Percentiles rank a stretch among this genome's conserved stretches.
phyloP scores from a whole-genome alignment of 2,113 vertebrate genomes.

The Rhombomys opimus region DNA sequence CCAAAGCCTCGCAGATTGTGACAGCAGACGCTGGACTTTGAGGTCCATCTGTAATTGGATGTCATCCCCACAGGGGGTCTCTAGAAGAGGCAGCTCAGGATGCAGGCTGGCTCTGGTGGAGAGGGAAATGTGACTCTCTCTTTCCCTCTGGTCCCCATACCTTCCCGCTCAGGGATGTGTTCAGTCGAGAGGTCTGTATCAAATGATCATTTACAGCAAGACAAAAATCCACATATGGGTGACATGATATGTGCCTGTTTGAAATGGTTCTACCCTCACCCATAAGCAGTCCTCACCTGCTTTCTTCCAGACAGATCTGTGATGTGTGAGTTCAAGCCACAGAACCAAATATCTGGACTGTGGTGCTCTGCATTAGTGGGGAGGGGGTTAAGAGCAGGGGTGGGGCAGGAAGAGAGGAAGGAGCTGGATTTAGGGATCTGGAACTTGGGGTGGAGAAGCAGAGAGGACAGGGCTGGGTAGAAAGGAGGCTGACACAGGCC shows the following conservation, averaged over 20 bases:
- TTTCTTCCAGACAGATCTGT: neutral
- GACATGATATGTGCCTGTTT: neutral
- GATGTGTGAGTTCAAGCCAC: neutral
- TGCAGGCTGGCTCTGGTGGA: neutral
- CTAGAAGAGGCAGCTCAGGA: neutral
- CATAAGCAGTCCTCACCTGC: accelerated
- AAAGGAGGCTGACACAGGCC: accelerated
- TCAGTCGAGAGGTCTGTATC: conserved; percentile 67
- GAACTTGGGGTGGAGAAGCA: neutral
- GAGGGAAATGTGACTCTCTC: conserved; percentile 62
- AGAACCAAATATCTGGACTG: neutral
- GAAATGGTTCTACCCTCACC: neutral
- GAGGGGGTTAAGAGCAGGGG: accelerated
- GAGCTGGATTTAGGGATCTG: neutral
- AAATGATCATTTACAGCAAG: conserved; percentile 54
- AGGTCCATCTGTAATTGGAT: conserved; percentile 72
- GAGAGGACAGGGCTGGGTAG: accelerated
- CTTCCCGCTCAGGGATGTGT: conserved; percentile 10
- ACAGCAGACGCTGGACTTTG: conserved; percentile 19
- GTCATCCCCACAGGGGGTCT: conserved; percentile 16
- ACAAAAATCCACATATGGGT: neutral
- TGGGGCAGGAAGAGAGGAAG: no score
- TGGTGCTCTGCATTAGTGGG: accelerated
- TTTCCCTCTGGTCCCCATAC: neutral
- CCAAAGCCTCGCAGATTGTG: neutral